These are phyloP conservation scores for Lepidochrysops patricia DNA, from an alignment of 2,888 invertebrate genomes.

Conservation along the genomic window DNA sequence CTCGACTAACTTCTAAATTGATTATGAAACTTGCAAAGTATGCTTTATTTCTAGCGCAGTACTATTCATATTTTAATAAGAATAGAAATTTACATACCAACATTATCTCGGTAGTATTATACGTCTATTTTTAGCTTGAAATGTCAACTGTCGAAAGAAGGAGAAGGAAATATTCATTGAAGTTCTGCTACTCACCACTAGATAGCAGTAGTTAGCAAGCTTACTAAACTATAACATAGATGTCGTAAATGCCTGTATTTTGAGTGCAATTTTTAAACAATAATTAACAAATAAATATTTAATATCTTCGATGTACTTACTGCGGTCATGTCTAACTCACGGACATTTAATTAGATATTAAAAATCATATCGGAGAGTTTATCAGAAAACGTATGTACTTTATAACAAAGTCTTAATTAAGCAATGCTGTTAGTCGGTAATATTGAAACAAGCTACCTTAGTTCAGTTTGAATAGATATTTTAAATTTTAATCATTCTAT, in stretches of 20 bases:
- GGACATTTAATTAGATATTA: too few species aligned
- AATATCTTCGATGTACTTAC: too few species aligned
- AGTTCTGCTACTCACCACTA: slow-evolving; percentile 16
- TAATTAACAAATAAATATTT: too few species aligned
- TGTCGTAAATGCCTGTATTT: not conserved
- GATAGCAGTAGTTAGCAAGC: slow-evolving; percentile 9
- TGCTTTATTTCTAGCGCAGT: not conserved
- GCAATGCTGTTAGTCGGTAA: too few species aligned
- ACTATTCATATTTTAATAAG: not conserved
- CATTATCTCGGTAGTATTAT: slow-evolving; percentile 18
- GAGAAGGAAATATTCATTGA: not conserved
- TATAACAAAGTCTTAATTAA: too few species aligned
- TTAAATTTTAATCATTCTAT: too few species aligned
- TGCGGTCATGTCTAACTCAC: too few species aligned
- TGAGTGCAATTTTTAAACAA: too few species aligned
- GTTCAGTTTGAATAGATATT: too few species aligned
- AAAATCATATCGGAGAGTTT: too few species aligned
- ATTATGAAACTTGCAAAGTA: not conserved
- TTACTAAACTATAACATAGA: not conserved
- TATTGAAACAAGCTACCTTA: too few species aligned
- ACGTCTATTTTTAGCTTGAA: slow-evolving; percentile 11
- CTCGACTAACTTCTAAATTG: slow-evolving; percentile 4
- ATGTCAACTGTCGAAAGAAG: not conserved
- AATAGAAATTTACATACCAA: not conserved
- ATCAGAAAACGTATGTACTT: too few species aligned